Evolutionary conservation across 2,888 invertebrate genomes (phyloP).

Genomic region (Rhopalosiphum nymphaeae): DNA sequence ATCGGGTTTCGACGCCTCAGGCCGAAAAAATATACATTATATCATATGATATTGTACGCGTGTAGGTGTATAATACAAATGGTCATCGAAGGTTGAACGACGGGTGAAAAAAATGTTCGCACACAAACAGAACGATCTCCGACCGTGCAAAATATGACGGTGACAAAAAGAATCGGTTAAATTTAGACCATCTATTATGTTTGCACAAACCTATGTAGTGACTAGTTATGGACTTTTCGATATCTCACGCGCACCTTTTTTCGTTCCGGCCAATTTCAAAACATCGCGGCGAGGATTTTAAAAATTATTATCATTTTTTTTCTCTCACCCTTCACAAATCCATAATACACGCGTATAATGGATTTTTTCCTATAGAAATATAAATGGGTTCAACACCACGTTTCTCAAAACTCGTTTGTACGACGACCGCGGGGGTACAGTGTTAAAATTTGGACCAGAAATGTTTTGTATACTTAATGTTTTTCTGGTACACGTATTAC

Average conservation of each 20-base stretch:
- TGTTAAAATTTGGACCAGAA: conserved; percentile 17
- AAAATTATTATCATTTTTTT: conserved; percentile 7
- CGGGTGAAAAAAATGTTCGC: conserved; percentile 35
- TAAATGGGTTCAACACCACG: conserved; percentile 33
- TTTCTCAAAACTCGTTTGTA: conserved; percentile 22
- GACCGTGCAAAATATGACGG: conserved; percentile 47
- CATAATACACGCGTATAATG: conserved; percentile 36
- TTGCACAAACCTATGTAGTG: conserved; percentile 56
- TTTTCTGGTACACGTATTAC: neutral
- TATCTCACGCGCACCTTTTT: conserved; percentile 27
- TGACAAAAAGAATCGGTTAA: conserved; percentile 61
- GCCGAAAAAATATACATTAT: conserved; percentile 36
- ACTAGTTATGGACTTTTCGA: conserved; percentile 47
- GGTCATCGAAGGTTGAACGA: conserved; percentile 27
- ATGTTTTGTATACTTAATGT: conserved; percentile 39
- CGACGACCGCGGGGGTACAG: neutral
- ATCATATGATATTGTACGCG: neutral
- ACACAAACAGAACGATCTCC: conserved; percentile 26
- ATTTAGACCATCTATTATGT: conserved; percentile 51
- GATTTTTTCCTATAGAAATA: conserved; percentile 46
- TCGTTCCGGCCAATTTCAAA: conserved; percentile 30
- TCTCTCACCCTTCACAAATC: neutral
- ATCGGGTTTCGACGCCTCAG: conserved; percentile 42
- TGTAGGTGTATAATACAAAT: conserved; percentile 33
- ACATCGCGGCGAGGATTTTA: conserved; percentile 25